Evolutionary conservation across 2,888 invertebrate genomes (phyloP), one percentile per base, ranked within the genome.

Genomic region (Phasia obesa): DNA sequence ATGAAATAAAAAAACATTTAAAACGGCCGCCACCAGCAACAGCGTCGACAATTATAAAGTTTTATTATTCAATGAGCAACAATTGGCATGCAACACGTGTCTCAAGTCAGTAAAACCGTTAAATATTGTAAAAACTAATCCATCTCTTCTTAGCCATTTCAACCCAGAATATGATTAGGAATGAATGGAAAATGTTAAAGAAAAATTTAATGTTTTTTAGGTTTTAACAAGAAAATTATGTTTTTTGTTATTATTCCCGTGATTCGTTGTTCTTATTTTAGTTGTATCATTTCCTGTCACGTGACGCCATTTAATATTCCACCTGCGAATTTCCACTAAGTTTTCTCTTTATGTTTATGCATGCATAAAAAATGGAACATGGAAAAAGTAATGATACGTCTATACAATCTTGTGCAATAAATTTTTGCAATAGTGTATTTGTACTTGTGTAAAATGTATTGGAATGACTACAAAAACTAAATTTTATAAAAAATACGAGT

Each of bases 61-160:
- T 70, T 74, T 64, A 65, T 77, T 82, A 78, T 74, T 78, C 74
- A 78, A 74, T 73, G 64, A 74, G 77, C 82, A 82, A 82, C 82
- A 82, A 77, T 82, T 82, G 82, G 64, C 77, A 78, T 82, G 77
- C 82, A 82, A 82, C 82, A 82, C 82, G 82, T 82, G 77, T 74
- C 77, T 44, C 51, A 82, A 82, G 77, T 74, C 82, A 78, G 77
- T 59, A 77, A 78, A 57, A 64, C 73, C 77, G 77, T 82, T 71
- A 73, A 57, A 77, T 64, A 67, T 62, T 77, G 69, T 73, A 73
- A 77, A 82, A 77, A 77, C 69, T 77, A 78, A 82, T 82, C 74
- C 73, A 70, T 51, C 53, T 51, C 27, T 38, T 57, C 35, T 35
- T 57, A 69, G 11, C 27, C n/a, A 62, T 47, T 23, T 17, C 31